Base-by-base conservation (phyloP, 92 coral and sea anemone genomes). In the Palythoa grandiflora region DNA sequence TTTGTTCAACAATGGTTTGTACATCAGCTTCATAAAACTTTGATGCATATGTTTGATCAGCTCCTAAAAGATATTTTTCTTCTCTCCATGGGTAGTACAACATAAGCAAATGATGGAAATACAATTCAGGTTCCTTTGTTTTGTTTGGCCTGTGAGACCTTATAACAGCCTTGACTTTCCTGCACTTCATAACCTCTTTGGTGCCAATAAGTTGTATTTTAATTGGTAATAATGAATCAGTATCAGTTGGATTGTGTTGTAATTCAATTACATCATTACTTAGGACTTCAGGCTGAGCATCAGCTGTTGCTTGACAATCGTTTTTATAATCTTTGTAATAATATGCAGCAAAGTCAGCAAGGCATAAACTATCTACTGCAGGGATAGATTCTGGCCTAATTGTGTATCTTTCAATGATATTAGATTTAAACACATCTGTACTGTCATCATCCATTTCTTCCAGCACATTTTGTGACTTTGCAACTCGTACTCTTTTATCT, bases 381-480 rank as follows among this genome's bases (percentile, higher is more conserved):
- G 81, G 19, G 68, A 91, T 88, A 73, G 47, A 35, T 14, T 77
- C 38, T 66, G 93, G 89, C 77, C 93, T 81, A 47, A 61, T 71
- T 40, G 78, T 77, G 71, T 90, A 87, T 17, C 83, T 77, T 75
- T 91, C 28, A 28, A 28, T 28, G 28, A 28, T 28, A 28, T 28
- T 28, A 28, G 28, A 28, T 28, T 28, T 28, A 28, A 28, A 28
- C 28, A 28, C 28, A 28, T 28, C 28, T 28, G 28, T 28, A 28
- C 28, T 28, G 28, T 93, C 95, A 47, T 84, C 93, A 50, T 93
- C 93, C 20, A 93, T 38, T 15, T 88, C 93, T 51, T 93, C 87
- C 48, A 93, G 89, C 68, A 90, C 91, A 71, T 89, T 76, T 79
- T 88, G 90, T 16, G 74, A 28, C 28, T 28, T 28, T 28, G 28